phyloP scores from a whole-genome alignment of 1,140 invertebrate genomes.

The Wasmannia auropunctata region DNA sequence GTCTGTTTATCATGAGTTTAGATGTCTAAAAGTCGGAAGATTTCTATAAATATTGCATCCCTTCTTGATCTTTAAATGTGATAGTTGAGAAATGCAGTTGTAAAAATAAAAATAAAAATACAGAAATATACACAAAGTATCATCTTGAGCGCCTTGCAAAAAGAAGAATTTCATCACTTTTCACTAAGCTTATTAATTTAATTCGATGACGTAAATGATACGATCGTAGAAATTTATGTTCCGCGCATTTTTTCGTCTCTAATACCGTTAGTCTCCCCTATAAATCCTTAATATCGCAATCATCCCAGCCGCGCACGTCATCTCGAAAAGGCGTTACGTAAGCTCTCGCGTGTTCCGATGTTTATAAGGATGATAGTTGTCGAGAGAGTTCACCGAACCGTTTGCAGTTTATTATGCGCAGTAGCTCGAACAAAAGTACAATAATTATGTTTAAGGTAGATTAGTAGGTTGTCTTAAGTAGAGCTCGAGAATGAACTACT shows the following conservation, averaged over 20 bases:
- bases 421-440: slow-evolving; percentile 23
- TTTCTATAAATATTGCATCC: not conserved
- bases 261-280: not conserved
- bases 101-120: not conserved
- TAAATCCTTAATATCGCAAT: slow-evolving; percentile 37
- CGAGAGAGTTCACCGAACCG: slow-evolving; percentile 22
- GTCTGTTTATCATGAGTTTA: not conserved
- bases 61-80: not conserved
- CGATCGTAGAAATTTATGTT: not conserved
- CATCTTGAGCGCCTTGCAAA: not conserved
- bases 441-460: slow-evolving; percentile 42
- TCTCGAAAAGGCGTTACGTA: slow-evolving; percentile 32
- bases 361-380: slow-evolving; percentile 37
- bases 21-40: not conserved
- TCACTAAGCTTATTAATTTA: not conserved
- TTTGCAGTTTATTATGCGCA: slow-evolving; percentile 37
- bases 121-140: not conserved
- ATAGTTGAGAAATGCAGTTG: not conserved
- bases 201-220: slow-evolving; percentile 6
- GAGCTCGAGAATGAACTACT: slow-evolving; percentile 3
- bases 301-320: not conserved
- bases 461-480: slow-evolving; percentile 31
- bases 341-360: slow-evolving; percentile 33
- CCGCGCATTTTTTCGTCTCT: not conserved
- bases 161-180: not conserved